A percentile compares a stretch with the other conserved stretches of the same genome.
phyloP scores from a whole-genome alignment of 2,113 vertebrate genomes.

The Melanocharis versteri region DNA sequence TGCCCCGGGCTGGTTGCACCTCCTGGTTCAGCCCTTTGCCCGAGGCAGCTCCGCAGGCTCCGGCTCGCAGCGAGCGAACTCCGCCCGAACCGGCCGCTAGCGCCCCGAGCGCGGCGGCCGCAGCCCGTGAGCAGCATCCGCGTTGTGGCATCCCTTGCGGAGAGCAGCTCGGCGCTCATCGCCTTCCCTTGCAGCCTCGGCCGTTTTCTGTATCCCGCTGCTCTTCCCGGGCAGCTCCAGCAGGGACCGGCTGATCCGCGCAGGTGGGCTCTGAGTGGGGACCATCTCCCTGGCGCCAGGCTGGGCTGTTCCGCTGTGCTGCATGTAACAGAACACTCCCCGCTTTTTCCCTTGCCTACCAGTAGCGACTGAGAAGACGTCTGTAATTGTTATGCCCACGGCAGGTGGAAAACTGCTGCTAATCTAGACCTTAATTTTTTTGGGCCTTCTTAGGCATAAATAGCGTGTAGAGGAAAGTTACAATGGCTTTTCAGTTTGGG shows the following conservation, averaged over 20 bases:
- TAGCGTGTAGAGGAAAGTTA: neutral
- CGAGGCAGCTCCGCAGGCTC: neutral
- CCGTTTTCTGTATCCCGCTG: accelerated
- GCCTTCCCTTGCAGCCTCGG: neutral
- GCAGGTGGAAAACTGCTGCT: neutral
- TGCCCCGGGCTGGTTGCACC: neutral
- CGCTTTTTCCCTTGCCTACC: neutral
- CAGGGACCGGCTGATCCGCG: accelerated
- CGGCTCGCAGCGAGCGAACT: neutral
- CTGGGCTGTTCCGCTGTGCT: neutral
- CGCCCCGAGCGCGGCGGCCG: accelerated
- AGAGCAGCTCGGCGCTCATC: accelerated
- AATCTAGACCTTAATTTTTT: neutral
- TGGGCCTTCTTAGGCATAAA: neutral
- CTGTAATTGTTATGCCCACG: neutral
- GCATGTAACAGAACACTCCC: neutral
- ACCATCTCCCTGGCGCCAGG: neutral
- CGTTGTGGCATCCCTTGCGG: neutral
- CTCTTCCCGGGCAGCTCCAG: neutral
- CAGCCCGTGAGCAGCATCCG: accelerated
- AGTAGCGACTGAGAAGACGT: accelerated
- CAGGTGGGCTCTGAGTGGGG: accelerated
- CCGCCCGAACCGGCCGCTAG: accelerated
- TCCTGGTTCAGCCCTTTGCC: neutral
- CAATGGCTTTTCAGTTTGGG: neutral